phyloP scores from a whole-genome alignment of 2,888 invertebrate species.

The Nymphalis c-album region DNA sequence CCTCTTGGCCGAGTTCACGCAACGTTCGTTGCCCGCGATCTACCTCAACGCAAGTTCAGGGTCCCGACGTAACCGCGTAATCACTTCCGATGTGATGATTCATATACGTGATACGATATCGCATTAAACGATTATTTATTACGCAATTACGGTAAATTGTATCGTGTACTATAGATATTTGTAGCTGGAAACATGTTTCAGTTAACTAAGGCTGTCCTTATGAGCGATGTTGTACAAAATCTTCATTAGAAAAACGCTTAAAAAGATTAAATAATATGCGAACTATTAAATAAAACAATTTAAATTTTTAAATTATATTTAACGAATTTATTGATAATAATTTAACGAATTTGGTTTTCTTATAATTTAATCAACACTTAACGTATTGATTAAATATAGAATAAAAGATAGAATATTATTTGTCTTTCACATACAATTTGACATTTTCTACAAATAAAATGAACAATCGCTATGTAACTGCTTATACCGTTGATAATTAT shows the following conservation, averaged over 20 bases:
- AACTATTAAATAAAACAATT: no score
- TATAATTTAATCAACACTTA: no score
- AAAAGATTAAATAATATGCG: background rate
- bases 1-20: constrained; percentile 27
- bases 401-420: no score
- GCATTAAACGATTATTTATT: constrained; percentile 34
- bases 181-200: background rate
- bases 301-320: no score
- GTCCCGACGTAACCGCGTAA: constrained; percentile 53
- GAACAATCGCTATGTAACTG: no score
- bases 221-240: background rate
- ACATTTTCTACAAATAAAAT: no score
- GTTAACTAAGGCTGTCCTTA: background rate
- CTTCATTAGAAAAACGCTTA: background rate
- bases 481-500: no score
- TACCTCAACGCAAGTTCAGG: constrained; percentile 58
- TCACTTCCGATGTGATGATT: constrained; percentile 56
- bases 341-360: no score
- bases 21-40: constrained; percentile 40
- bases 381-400: no score
- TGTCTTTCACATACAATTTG: no score
- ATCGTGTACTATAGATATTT: background rate
- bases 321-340: no score
- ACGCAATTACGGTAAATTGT: constrained; percentile 28
- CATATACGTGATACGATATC: constrained; percentile 31